phyloP scores from a whole-genome alignment of 2,113 vertebrate genomes.

The Myrmecophaga tridactyla region DNA sequence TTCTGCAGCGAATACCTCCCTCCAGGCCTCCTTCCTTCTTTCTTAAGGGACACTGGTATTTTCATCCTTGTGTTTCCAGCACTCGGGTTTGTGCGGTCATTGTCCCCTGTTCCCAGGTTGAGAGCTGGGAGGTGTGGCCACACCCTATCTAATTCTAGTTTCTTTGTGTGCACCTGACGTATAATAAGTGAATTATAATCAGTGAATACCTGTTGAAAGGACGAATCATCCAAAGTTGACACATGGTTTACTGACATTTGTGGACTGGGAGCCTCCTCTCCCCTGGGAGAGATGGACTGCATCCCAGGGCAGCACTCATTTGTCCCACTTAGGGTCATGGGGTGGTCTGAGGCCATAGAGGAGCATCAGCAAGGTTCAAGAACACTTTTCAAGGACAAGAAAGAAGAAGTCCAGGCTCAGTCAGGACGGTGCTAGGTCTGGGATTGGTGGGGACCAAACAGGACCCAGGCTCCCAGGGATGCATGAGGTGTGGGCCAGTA shows the following conservation, averaged over 20 bases:
- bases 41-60: neutral
- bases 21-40: neutral
- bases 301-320: no score
- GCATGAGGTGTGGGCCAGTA: neutral
- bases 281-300: no score
- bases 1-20: neutral
- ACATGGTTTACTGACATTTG: neutral
- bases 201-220: slow-evolving; percentile 29
- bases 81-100: neutral
- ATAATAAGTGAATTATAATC: neutral
- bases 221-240: neutral
- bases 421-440: no score
- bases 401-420: neutral
- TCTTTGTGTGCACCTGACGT: neutral
- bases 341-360: neutral
- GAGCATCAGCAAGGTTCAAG: neutral
- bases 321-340: no score
- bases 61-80: neutral
- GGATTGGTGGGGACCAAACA: neutral
- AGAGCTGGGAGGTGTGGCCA: neutral
- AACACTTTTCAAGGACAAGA: neutral
- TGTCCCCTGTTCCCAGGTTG: neutral
- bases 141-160: neutral
- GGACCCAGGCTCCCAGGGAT: neutral
- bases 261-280: neutral